These are phyloP conservation scores for Mixornis gularis DNA, from an alignment of 2,113 vertebrate species.

Conservation along the genomic window DNA sequence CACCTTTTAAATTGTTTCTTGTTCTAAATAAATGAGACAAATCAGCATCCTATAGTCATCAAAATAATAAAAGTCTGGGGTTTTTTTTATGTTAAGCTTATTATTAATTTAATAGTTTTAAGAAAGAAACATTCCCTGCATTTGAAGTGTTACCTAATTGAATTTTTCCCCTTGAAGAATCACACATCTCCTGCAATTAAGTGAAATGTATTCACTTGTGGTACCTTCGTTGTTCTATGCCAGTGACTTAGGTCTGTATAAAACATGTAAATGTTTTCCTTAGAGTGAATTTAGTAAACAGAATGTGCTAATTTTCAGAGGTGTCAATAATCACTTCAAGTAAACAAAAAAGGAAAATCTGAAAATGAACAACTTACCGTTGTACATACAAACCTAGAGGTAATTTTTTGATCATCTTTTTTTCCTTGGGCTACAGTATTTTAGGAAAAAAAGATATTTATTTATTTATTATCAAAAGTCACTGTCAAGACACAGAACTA, in stretches of 20 bases:
- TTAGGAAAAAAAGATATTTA: not conserved
- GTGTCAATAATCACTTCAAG: not conserved
- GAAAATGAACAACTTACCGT: not conserved
- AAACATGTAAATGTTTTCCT: not conserved
- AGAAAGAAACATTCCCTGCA: not conserved
- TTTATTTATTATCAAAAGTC: not conserved
- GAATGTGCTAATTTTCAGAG: not conserved
- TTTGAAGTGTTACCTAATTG: not conserved
- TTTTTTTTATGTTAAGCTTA: not conserved
- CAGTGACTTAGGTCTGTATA: not conserved
- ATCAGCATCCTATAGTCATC: not conserved
- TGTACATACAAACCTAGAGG: not conserved
- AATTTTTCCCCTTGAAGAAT: not conserved
- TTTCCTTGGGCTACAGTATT: not conserved
- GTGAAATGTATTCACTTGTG: not conserved
- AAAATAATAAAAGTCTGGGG: not conserved
- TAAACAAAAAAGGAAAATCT: not conserved
- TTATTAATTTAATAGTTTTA: not conserved
- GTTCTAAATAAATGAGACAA: not conserved
- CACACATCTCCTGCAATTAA: not conserved
- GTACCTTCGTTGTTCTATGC: not conserved
- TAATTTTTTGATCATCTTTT: not conserved
- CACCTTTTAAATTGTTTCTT: not conserved
- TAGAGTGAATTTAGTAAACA: not conserved
- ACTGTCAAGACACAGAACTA: not conserved